Base-by-base conservation (phyloP, 2,797 vertebrate species). In the Sebastiscus tertius region DNA sequence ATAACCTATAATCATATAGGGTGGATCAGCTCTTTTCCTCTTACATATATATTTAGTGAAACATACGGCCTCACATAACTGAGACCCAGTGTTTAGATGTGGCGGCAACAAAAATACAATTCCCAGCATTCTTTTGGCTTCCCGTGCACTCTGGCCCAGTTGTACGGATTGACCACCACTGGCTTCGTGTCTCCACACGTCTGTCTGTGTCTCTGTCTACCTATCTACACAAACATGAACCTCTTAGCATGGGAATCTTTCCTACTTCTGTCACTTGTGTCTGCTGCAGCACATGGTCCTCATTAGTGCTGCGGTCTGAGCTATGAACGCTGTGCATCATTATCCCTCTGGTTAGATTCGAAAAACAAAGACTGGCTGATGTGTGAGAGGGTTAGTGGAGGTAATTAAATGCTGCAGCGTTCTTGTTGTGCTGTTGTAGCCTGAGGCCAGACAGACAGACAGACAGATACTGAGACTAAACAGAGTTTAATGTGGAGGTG, bases 21-120 rank as follows among this genome's bases (percentile, higher is more conserved):
- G 95, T 90, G 93, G 92, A 88, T 93, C 87, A 76, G 83, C 88
- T 83, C 76, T 81, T 86, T 85, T 75, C 54, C 77, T 89, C 83
- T 70, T 77, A 69, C 80, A 83, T 93, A 93, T 94, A 92, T 95
- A 94, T 94, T 94, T 95, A 95, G 93, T 88, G 83, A 94, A 95
- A 94, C 89, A 91, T 88, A 83, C 83, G 75, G 79, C 77, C 72
- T 80, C 54, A 64, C 79, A 77, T 75, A 85, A 92, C 83, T 87
- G 84, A 72, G 77, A 73, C 74, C 80, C 72, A 79, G 78, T 91
- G 85, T 90, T 93, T 91, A 90, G 85, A 93, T 93, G 83, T 86
- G 88, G 87, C 20, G 64, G 68, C 76, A 85, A 79, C 72, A 80
- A 77, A 93, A 94, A 93, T 84, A 89, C 83, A 83, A 87, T 88